Base-by-base conservation (phyloP, 2,797 vertebrate species). In the Scolopax bukidnonensis region DNA sequence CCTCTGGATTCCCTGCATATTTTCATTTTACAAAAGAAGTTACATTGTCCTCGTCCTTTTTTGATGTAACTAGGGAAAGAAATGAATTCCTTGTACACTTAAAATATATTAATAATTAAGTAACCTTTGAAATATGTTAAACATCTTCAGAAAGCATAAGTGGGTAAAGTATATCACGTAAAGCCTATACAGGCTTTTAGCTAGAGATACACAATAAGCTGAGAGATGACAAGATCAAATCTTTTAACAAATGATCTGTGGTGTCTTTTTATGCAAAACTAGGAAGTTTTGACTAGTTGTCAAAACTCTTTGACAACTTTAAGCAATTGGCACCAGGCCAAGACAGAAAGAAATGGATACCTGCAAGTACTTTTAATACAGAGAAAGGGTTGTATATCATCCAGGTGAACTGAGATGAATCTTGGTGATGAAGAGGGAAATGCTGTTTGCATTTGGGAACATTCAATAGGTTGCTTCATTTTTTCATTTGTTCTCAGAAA, bases 1-100 rank as follows among this genome's bases (percentile, higher is more conserved):
- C 93, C 92, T 97, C 40, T 57, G 87, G 71, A 97, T 97, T 97
- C 96, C 63, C 91, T 76, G 56, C 84, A 97, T 97, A 82, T 94
- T 97, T 98, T 61, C 45, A 30, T n/a, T 90, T 96, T 92, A 95
- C 77, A 93, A 96, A 90, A 96, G 86, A 93, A 95, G 69, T 43
- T 85, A 40, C 78, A 94, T 96, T 97, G 93, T 97, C 63, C 69
- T 88, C 53, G 17, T 53, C 77, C 43, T 89, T 90, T 76, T 82
- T 69, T 87, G 23, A 51, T 59, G 6, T 53, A 80, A 54, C 25
- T 41, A 71, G 45, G 38, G 54, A 90, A 95, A 89, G 28, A 79
- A 84, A 67, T 68, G 1, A 60, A 87, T 92, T 94, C 16, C 73
- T 88, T 93, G 33, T 83, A 30, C 11, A 56, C 9, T 45, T 63